Percentiles rank a stretch among this genome's conserved stretches.
phyloP scores from a whole-genome alignment of 2,888 invertebrate genomes.

The Sisyra nigra region DNA sequence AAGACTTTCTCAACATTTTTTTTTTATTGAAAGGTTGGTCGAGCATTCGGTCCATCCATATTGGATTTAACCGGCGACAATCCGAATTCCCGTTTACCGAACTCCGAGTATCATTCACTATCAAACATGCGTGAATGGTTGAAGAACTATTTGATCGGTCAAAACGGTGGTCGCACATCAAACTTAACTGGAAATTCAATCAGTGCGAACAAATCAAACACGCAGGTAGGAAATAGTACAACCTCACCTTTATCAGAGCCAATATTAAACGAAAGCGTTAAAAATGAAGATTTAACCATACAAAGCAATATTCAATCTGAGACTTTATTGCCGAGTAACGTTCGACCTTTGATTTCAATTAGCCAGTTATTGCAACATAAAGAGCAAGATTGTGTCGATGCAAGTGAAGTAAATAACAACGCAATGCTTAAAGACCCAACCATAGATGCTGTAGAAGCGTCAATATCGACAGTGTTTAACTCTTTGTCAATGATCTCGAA shows the following conservation, averaged over 20 bases:
- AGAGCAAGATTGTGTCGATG: no score
- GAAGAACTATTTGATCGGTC: conserved; percentile 21
- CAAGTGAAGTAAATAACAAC: no score
- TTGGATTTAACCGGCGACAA: conserved; percentile 68
- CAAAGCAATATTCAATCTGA: no score
- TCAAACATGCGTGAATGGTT: conserved; percentile 50
- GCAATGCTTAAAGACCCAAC: no score
- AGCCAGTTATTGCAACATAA: no score
- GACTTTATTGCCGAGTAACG: no score
- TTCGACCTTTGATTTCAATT: no score
- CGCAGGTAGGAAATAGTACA: conserved; percentile 11
- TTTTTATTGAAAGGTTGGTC: no score
- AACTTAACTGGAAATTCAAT: not conserved
- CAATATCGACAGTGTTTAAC: no score
- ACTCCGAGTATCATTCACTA: conserved; percentile 61
- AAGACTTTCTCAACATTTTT: not conserved
- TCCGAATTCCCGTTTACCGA: conserved; percentile 65
- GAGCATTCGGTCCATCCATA: conserved; percentile 67
- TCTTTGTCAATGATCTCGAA: no score
- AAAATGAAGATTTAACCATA: not conserved
- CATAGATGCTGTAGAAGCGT: no score
- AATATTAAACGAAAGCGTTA: not conserved
- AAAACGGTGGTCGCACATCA: not conserved
- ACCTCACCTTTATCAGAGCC: not conserved
- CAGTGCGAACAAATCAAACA: not conserved